Percentiles rank a stretch among this genome's conserved stretches.
Conservation (phyloP, 2,113 vertebrate genomes). For the Varanus salvator region DNA sequence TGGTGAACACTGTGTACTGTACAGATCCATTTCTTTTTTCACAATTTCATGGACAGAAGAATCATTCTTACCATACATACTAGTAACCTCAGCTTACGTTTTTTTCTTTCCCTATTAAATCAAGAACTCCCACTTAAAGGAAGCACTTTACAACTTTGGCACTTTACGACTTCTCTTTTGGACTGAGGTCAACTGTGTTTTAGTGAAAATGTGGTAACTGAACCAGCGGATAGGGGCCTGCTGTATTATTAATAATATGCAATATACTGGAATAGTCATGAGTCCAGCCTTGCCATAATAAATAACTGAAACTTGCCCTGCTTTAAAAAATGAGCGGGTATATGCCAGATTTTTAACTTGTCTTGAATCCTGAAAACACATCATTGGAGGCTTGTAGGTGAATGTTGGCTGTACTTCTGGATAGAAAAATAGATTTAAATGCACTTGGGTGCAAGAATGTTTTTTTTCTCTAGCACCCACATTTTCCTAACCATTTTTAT, state of each 20-base stretch:
- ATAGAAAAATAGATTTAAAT: background rate
- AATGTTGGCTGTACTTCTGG: background rate
- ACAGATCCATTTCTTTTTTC: no score
- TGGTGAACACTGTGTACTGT: no score
- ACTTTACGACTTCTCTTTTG: no score
- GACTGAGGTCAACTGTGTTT: no score
- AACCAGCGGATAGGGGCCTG: no score
- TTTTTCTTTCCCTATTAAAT: no score
- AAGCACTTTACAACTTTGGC: no score
- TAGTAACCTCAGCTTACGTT: no score
- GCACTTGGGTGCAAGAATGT: background rate
- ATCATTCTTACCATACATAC: no score
- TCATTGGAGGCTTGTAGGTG: background rate
- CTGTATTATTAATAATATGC: background rate
- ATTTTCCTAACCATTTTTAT: background rate
- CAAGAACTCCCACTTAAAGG: no score
- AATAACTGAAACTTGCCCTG: background rate
- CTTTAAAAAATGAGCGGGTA: background rate
- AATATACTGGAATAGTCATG: background rate
- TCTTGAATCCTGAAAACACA: conserved; percentile 13
- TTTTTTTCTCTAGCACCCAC: background rate
- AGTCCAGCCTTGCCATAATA: background rate
- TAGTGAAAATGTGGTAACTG: no score
- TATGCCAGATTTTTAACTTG: background rate
- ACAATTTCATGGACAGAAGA: no score